Percentiles rank a stretch among this genome's conserved stretches.
Evolutionary conservation across 2,888 invertebrate species (phyloP).

Genomic region (Lasius fuliginosus): DNA sequence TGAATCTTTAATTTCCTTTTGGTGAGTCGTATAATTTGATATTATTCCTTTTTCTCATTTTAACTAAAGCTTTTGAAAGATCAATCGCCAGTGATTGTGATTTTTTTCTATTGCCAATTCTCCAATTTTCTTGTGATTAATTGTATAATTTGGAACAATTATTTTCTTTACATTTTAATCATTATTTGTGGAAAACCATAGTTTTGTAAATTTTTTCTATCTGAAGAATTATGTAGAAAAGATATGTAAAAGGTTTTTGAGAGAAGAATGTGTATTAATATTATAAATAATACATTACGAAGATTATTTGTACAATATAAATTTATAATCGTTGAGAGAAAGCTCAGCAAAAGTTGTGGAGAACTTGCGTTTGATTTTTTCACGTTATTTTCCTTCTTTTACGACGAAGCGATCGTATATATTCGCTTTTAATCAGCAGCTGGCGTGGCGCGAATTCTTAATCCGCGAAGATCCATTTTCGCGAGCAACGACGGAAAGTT

Average conservation of each 20-base stretch:
- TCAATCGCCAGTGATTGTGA: not conserved
- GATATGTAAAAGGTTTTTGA: not conserved
- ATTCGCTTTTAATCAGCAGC: constrained; percentile 41
- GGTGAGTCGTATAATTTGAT: not conserved
- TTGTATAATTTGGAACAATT: not conserved
- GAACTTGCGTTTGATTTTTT: not conserved
- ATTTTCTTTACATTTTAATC: not conserved
- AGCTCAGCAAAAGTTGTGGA: not conserved
- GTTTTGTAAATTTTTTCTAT: not conserved
- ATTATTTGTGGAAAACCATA: not conserved
- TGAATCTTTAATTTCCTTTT: not conserved
- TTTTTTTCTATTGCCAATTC: not conserved
- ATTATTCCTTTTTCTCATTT: not conserved
- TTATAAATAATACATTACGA: not conserved
- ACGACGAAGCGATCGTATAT: constrained; percentile 22
- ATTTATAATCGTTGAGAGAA: not conserved
- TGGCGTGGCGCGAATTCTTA: constrained; percentile 46
- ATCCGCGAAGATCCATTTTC: constrained; percentile 41
- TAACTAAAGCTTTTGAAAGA: not conserved
- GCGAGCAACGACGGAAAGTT: constrained; percentile 40
- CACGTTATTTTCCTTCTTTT: constrained; percentile 23
- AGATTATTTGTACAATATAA: not conserved
- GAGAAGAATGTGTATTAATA: not conserved
- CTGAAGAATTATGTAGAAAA: not conserved
- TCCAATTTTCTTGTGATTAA: not conserved